Base-by-base conservation (phyloP, 2,888 invertebrate genomes). In the Caradrina clavipalpis region DNA sequence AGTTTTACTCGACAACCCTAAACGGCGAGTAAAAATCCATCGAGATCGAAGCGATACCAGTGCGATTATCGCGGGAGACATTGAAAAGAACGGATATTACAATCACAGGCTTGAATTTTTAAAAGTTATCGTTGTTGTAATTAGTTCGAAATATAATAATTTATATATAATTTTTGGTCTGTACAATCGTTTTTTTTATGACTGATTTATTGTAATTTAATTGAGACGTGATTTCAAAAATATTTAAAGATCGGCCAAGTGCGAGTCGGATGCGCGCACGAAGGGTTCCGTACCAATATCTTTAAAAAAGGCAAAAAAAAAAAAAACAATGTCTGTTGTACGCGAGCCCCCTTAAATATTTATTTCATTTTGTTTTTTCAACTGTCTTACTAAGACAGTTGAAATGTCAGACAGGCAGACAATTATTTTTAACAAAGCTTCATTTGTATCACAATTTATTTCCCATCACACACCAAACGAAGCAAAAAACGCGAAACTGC, bases 71-170 rank as follows among this genome's bases (percentile, higher is more conserved):
- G 21, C 19, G 6, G 3, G 19, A 59, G 61, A 61, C 53, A 57
- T 69, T 66, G 50, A 64, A 79, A 49, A 21, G 21, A 63, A 58
- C 80, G 80, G 76, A 78, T 71, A 78, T 78, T 80, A 71, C 66
- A 61, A 61, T n/a, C 10, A 35, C 19, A 47, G 7, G 62, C 22
- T 61, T 39, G 56, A 51, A 56, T 55, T 56, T 79, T 69, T 1
- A 56, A 70, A 79, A 57, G 2, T 17, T 49, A 35, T 56, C 53
- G 54, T 53, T 74, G 51, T 74, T 35, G 49, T 39, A 55, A 71
- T 72, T 59, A 35, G 1, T 22, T 54, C 21, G 35, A 13, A 42
- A 26, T 17, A 39, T 39, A 49, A 45, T 39, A 45, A 45, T 61
- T 56, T 53, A 5, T 22, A n/a, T 49, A n/a, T 35, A 10, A 35